phyloP scores from a whole-genome alignment of 2,113 vertebrate species.

The Psammodynastes pulverulentus region DNA sequence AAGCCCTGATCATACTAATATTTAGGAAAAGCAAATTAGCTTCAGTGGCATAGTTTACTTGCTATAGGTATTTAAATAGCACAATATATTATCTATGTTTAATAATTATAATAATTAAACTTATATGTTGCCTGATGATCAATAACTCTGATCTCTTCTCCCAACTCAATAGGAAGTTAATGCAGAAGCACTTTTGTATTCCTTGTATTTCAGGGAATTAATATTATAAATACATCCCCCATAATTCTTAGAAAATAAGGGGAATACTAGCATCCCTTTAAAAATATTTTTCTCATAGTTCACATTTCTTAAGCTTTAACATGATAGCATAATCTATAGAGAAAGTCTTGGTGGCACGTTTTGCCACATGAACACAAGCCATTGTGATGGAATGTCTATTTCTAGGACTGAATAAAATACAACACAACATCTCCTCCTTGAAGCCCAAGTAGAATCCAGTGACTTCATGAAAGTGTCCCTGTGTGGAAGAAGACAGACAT shows the following conservation, averaged over 20 bases:
- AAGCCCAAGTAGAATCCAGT: background rate
- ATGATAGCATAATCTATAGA: background rate
- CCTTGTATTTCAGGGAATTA: background rate
- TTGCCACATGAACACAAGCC: background rate
- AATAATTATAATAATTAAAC: background rate
- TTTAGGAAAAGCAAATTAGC: background rate
- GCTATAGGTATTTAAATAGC: background rate
- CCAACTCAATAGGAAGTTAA: background rate
- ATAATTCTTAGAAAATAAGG: background rate
- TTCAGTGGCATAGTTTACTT: background rate
- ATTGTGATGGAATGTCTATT: background rate
- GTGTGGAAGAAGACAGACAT: background rate
- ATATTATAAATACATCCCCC: background rate
- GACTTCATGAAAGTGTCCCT: background rate
- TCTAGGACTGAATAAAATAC: background rate
- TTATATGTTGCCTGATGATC: background rate
- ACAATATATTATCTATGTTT: background rate
- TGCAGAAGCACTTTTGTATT: background rate
- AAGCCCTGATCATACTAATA: constrained; percentile 11
- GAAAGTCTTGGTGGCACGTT: background rate
- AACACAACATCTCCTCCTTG: background rate
- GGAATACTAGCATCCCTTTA: background rate
- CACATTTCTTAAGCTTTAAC: background rate
- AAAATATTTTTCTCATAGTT: background rate
- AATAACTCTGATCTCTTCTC: background rate